Conservation (phyloP, 2,113 vertebrate species). For the Laterallus jamaicensis region DNA sequence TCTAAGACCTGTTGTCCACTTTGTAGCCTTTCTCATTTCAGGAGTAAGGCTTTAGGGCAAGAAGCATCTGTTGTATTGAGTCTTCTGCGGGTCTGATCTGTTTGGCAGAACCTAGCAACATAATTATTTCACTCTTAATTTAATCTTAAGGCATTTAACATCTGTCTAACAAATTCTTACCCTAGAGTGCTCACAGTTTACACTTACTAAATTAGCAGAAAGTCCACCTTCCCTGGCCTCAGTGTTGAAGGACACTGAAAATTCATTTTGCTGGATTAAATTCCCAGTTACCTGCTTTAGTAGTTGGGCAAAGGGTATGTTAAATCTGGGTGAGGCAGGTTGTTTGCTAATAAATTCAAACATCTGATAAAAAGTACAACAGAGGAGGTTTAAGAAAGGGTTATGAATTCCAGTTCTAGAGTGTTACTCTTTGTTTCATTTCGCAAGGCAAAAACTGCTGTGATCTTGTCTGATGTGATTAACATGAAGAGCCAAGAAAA, state of each 20-base stretch:
- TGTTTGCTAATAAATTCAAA: constrained; percentile 53
- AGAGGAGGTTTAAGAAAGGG: constrained; percentile 34
- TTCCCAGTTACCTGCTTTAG: constrained; percentile 13
- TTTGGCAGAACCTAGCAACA: neutral
- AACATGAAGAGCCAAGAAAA: constrained; percentile 69
- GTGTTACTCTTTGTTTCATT: constrained; percentile 56
- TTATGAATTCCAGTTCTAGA: constrained; percentile 52
- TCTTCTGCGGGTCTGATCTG: neutral
- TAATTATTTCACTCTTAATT: constrained; percentile 49
- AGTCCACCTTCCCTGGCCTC: neutral
- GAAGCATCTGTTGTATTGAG: neutral
- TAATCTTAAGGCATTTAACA: constrained; percentile 23
- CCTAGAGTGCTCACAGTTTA: neutral
- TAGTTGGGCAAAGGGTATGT: constrained; percentile 16
- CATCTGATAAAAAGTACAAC: neutral
- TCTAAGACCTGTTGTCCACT: neutral
- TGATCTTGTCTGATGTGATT: constrained; percentile 69
- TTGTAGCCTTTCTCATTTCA: neutral
- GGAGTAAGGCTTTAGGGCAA: neutral
- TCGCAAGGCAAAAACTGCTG: constrained; percentile 50
- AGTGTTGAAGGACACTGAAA: neutral
- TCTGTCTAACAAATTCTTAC: constrained; percentile 25
- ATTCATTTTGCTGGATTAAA: constrained; percentile 42
- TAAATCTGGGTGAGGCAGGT: constrained; percentile 19
- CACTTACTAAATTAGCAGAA: constrained; percentile 38